Evolutionary conservation across 2,113 vertebrate species (phyloP), one percentile per base, ranked within the genome.

Genomic region (Erythrocercus mccallii): DNA sequence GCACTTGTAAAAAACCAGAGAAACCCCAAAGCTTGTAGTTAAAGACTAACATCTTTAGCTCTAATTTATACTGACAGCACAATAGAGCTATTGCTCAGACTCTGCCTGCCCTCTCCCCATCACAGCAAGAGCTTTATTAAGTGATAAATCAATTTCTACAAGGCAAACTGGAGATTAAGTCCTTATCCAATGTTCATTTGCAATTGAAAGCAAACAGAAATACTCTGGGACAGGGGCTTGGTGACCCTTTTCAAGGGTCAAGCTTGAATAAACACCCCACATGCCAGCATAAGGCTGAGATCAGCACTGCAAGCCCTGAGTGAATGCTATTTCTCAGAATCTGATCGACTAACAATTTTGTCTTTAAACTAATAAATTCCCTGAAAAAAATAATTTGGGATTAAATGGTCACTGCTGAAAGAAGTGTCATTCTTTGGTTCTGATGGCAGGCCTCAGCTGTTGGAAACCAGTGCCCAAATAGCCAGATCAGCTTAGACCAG

Each of bases 21-120:
- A 90, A 95, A 70, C 71, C 66, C 88, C 88, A 90, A 78, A 95
- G 80, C 79, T 44, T 92, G 60, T 88, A 77, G 66, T 81, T 93
- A 93, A 93, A 95, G 64, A 86, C 64, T 62, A 95, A 94, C 76
- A 77, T 96, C 93, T 96, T 96, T 94, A 92, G 60, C 47, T 86
- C 79, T 97, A 96, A 96, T 96, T 96, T 93, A 92, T 90, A 93
- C 69, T 93, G 93, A 92, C 93, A 96, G 80, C 40, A 83, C 92
- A 96, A 93, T 38, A 56, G 74, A 90, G 73, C 68, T 73, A 56
- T 40, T 93, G 92, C 94, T 93, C 56, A 85, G 88, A 64, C 76
- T 94, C 82, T 83, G 82, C 66, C 80, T 87, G 51, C 79, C 93
- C 92, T 92, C 1, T 12, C 82, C 81, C 85, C 76, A 27, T 70